A percentile compares a stretch with the other conserved stretches of the same genome.
These are phyloP conservation scores for Apotomis betuletana DNA, from an alignment of 2,888 invertebrate genomes.

Conservation along the genomic window DNA sequence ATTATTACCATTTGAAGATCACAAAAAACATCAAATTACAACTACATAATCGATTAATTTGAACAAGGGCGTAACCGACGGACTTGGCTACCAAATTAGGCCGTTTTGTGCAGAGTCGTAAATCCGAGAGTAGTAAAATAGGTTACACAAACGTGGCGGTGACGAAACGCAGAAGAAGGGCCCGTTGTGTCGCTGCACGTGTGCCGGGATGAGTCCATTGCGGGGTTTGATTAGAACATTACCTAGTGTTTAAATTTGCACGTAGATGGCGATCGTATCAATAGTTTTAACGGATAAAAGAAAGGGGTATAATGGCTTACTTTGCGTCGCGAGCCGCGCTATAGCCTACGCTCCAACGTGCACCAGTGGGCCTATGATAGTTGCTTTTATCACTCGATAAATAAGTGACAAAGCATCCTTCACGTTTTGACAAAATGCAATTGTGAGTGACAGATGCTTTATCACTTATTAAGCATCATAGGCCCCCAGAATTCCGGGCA, in stretches of 20 bases:
- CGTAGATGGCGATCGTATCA: neutral
- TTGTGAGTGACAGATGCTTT: no score
- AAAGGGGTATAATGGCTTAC: no score
- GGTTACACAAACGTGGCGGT: constrained; percentile 31
- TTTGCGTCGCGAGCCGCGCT: no score
- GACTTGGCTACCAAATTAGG: neutral
- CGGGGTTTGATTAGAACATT: neutral
- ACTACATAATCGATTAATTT: neutral
- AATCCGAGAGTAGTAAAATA: constrained; percentile 27
- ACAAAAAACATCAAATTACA: neutral
- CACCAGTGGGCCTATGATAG: no score
- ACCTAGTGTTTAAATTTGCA: neutral
- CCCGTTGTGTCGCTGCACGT: constrained; percentile 34
- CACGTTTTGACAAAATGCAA: no score
- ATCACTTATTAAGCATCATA: no score
- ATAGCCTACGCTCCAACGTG: no score
- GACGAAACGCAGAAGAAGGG: constrained; percentile 39
- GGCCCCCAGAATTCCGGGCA: no score
- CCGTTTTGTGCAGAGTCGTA: constrained; percentile 7
- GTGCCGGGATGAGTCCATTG: constrained; percentile 24
- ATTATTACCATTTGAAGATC: neutral
- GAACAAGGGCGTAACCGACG: neutral
- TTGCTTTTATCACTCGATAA: no score
- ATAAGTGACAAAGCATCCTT: no score
- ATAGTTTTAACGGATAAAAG: no score